Percentiles rank a stretch among this genome's conserved stretches.
Conservation (phyloP, 1,140 invertebrate species). For the Cotesia chilonis region DNA sequence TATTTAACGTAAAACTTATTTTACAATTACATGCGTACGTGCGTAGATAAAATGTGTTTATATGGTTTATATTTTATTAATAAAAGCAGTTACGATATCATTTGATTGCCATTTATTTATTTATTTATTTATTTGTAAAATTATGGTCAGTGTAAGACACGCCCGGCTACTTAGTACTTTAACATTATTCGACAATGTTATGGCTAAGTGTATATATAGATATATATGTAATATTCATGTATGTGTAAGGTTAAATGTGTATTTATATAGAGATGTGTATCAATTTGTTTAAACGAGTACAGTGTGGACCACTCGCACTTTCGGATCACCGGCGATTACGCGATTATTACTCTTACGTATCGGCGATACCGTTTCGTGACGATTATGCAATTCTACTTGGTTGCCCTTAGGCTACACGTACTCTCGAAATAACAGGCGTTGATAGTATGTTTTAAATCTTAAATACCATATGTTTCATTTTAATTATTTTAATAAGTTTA, state of each 20-base stretch:
- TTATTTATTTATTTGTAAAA: neutral
- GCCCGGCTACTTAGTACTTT: neutral
- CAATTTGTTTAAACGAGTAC: slow-evolving; percentile 12
- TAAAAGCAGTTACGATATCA: neutral
- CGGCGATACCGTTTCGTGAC: slow-evolving; percentile 14
- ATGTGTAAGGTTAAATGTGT: neutral
- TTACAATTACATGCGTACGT: no score
- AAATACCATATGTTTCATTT: neutral
- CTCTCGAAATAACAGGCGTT: slow-evolving; percentile 12
- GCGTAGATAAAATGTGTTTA: neutral
- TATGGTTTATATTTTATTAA: neutral
- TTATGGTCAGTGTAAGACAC: neutral
- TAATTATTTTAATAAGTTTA: slow-evolving; percentile 11
- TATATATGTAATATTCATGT: neutral
- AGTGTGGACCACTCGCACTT: slow-evolving; percentile 15
- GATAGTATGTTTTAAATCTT: neutral
- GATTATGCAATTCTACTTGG: slow-evolving; percentile 11
- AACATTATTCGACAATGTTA: neutral
- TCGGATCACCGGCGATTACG: slow-evolving; percentile 13
- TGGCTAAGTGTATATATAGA: neutral
- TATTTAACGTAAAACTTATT: no score
- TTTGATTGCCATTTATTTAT: neutral
- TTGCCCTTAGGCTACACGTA: slow-evolving; percentile 16
- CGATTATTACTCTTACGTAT: slow-evolving; percentile 23
- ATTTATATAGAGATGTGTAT: neutral